Percentiles rank a stretch among this genome's conserved stretches.
Evolutionary conservation across 2,797 vertebrate species (phyloP).

Genomic region (Gymnocypris eckloni): DNA sequence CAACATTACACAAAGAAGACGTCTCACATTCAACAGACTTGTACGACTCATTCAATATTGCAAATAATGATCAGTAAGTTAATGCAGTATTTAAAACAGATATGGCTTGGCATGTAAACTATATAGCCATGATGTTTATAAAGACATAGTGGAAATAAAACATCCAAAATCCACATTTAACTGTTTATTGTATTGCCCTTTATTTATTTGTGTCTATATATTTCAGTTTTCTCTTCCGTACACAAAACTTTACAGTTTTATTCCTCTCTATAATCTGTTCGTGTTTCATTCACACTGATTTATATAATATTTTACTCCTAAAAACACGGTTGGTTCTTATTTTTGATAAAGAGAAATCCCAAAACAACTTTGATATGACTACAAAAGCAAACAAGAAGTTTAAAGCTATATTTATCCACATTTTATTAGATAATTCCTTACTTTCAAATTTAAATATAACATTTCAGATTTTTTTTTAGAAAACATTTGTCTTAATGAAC

Average conservation of each 20-base stretch:
- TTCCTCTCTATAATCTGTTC: neutral
- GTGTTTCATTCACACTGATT: neutral
- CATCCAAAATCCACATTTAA: neutral
- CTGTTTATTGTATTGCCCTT: neutral
- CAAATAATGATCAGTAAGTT: too few relatives aligned
- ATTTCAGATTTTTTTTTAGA: neutral
- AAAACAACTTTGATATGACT: neutral
- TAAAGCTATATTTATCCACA: neutral
- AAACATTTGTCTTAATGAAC: neutral
- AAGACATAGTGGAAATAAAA: neutral
- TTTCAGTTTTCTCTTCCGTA: neutral
- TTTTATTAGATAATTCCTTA: neutral
- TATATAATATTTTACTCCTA: too few relatives aligned
- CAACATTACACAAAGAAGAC: too few relatives aligned
- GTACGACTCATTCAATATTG: too few relatives aligned
- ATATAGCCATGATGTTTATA: too few relatives aligned
- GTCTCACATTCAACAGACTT: too few relatives aligned
- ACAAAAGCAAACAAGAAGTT: neutral
- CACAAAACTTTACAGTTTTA: neutral
- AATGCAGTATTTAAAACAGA: too few relatives aligned
- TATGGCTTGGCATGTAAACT: too few relatives aligned
- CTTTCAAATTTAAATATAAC: neutral
- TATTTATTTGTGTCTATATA: neutral
- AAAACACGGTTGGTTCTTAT: neutral
- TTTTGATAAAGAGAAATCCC: slow-evolving; percentile 2